phyloP scores from a whole-genome alignment of 2,113 vertebrate species.

The Oophaga pumilio region DNA sequence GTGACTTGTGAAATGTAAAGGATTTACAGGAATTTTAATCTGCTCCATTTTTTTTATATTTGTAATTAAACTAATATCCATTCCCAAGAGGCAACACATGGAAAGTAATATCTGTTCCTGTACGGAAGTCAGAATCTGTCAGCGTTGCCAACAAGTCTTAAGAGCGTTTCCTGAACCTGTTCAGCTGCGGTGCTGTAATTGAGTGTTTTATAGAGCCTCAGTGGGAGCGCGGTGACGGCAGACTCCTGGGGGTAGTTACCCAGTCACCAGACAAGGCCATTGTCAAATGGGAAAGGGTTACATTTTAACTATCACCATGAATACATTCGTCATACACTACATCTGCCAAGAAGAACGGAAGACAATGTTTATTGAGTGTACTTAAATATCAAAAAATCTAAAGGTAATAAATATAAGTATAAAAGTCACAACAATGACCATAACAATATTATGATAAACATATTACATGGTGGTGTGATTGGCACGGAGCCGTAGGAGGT shows the following conservation, averaged over 20 bases:
- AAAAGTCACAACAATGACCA: background rate
- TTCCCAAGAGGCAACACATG: slow-evolving; percentile 22
- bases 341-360: background rate
- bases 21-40: slow-evolving; percentile 38
- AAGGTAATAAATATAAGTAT: background rate
- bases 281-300: slow-evolving; percentile 1
- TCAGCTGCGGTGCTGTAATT: background rate
- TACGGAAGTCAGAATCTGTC: slow-evolving; percentile 19
- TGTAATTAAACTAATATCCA: slow-evolving; percentile 47
- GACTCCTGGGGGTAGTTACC: slow-evolving; percentile 36
- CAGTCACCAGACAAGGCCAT: slow-evolving; percentile 42
- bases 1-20: slow-evolving; percentile 18
- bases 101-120: slow-evolving; percentile 52
- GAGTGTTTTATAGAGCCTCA: background rate
- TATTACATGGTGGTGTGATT: too few relatives aligned
- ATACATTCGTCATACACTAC: background rate
- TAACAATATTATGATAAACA: background rate
- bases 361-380: background rate
- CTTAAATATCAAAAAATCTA: background rate
- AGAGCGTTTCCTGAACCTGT: slow-evolving; percentile 35
- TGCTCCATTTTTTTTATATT: slow-evolving; percentile 19
- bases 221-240: slow-evolving; percentile 19
- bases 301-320: slow-evolving; percentile 27
- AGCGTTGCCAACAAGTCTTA: slow-evolving; percentile 22
- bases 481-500: too few relatives aligned